Evolutionary conservation across 1,140 invertebrate species (phyloP), one percentile per base, ranked within the genome.

Genomic region (Brachionus rotundiformis): DNA sequence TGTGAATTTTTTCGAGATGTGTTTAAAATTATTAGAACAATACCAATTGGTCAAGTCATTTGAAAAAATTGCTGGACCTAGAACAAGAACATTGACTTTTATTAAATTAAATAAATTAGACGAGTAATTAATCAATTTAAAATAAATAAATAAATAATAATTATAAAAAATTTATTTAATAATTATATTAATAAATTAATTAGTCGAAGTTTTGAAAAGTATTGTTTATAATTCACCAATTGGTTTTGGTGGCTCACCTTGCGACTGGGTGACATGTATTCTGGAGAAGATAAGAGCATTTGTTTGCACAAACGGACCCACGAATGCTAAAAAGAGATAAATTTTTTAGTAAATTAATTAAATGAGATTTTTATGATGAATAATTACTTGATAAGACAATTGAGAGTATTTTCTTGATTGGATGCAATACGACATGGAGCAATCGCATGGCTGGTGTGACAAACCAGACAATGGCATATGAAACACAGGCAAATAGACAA

Each of bases 401-500:
- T 44, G 63, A 41, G 68, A 83, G 84, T 81, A 87, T 85, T 77
- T 84, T 83, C 83, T 83, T 82, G 1, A 85, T 31, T 61, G 85
- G 61, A 54, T 83, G 76, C 7, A 87, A 65, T 6, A 83, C 11
- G 8, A 87, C 49, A 16, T 87, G 84, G 1, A 86, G 59, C 39
- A 86, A 36, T 54, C 83, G 65, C 29, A 89, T 80, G 3, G 82
- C 61, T 13, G 88, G 88, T 4, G 86, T 86, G 16, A 87, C 81
- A 49, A 83, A 82, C 89, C 89, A 90, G 39, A 90, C 83, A 82
- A 88, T 85, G 8, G 82, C 54, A 88, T 93, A 93, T 1, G 92
- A 91, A 2, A 93, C 87, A 83, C 91, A 92, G 11, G 92, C 93
- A 84, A 93, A 93, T 10, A 90, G 90, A 82, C 91, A 91, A 1